Percentiles rank a stretch among this genome's conserved stretches.
Evolutionary conservation across 2,888 invertebrate genomes (phyloP).

Genomic region (Chydorus sphaericus): DNA sequence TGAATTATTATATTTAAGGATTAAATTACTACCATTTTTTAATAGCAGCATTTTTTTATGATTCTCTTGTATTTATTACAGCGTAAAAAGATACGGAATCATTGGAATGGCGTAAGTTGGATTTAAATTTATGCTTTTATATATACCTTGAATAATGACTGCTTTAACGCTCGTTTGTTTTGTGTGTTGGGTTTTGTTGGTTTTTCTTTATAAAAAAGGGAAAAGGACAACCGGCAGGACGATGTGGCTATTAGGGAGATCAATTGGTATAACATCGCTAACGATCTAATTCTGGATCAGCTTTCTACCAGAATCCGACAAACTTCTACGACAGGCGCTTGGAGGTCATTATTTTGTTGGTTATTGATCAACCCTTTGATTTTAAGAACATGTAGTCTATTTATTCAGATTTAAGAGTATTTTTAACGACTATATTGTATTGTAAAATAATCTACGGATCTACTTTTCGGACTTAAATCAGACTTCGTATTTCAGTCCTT

Average conservation of each 20-base stretch:
- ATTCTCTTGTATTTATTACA: conserved; percentile 26
- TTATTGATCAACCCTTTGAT: background rate
- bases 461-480: too few species aligned
- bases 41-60: background rate
- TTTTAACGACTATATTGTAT: too few species aligned
- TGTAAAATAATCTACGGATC: too few species aligned
- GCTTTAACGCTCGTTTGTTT: too few species aligned
- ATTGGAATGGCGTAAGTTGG: conserved; percentile 33
- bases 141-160: too few species aligned
- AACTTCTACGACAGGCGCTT: conserved; percentile 24
- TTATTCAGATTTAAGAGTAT: too few species aligned
- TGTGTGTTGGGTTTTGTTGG: background rate
- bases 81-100: conserved; percentile 35
- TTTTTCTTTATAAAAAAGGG: conserved; percentile 1
- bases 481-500: too few species aligned
- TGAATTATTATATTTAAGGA: too few species aligned
- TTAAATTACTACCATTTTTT: too few species aligned
- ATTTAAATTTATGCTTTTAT: too few species aligned
- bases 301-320: conserved; percentile 24
- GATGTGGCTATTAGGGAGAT: conserved; percentile 23
- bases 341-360: conserved; percentile 23
- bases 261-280: conserved; percentile 26
- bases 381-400: background rate
- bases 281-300: conserved; percentile 26
- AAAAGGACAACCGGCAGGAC: conserved; percentile 16